Conservation (phyloP, 2,113 vertebrate species). For the Sylvietta virens region DNA sequence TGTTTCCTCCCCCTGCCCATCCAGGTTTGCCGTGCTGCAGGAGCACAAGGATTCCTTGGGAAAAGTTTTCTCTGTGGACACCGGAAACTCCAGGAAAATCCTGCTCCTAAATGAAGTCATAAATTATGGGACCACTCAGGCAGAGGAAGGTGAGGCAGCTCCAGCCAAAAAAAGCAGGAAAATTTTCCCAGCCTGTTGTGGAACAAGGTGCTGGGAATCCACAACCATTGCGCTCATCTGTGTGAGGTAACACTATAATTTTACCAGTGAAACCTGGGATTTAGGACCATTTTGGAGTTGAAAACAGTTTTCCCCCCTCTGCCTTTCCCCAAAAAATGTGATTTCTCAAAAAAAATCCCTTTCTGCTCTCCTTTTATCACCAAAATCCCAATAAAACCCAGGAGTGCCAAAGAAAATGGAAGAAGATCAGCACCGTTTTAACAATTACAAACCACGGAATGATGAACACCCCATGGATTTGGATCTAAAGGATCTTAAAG, state of each 20-base stretch:
- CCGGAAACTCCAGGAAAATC: background rate
- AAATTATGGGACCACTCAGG: background rate
- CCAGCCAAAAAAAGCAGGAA: background rate
- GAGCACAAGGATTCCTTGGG: background rate
- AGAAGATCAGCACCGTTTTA: background rate
- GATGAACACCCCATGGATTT: rapidly evolving
- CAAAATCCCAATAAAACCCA: background rate
- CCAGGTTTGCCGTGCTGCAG: background rate
- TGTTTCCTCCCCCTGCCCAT: background rate
- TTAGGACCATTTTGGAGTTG: background rate
- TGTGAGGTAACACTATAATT: rapidly evolving
- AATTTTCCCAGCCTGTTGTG: background rate
- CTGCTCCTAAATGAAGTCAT: background rate
- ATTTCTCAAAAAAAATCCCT: background rate
- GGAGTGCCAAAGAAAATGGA: background rate
- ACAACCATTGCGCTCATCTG: background rate
- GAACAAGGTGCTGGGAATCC: background rate
- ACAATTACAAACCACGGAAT: background rate
- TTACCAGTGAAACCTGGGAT: background rate
- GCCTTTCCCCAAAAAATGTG: background rate
- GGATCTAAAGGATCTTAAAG: background rate
- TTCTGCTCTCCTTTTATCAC: background rate
- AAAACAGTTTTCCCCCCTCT: background rate
- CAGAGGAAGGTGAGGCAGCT: background rate
- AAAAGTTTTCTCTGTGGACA: background rate